Evolutionary conservation across 2,797 vertebrate genomes (phyloP), one percentile per base, ranked within the genome.

Genomic region (Nyctibius grandis): DNA sequence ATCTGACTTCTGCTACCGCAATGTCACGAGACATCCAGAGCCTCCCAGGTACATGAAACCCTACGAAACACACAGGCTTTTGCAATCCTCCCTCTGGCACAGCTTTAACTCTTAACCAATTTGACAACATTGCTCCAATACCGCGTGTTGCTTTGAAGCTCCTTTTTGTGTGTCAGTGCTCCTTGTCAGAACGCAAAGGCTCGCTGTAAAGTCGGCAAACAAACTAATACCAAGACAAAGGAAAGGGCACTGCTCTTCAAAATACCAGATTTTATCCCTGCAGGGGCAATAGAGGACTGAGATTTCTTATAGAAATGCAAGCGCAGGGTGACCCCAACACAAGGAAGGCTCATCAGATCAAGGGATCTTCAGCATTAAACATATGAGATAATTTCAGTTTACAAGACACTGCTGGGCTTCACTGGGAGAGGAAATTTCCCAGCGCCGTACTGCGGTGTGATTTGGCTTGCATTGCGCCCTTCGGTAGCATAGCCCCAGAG

Each of bases 371-470:
- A 1, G 64, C 68, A 73, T 72, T 53, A 91, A 74, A 85, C 60
- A 65, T 34, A 89, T 1, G 60, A 85, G 60, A 54, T 60, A 0
- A 86, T 72, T 89, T 73, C 28, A 91, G 78, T 92, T 86, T 74
- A 70, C 88, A 91, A 56, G 84, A 50, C 31, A 21, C 54, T 89
- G 88, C 86, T 89, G 75, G 79, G 89, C 40, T 91, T 92, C 47
- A 63, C 53, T 26, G 74, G 50, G 42, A 85, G 63, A 83, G n/a
- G 31, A 78, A 61, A 95, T 90, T 88, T 95, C 93, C 89, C 95
- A 92, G 88, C 0, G 0, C 59, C 0, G 5, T 76, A 26, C 74
- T 36, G 54, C 1, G 0, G 31, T 16, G 90, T 6, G 13, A 81
- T 83, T 70, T 51, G 91, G 89, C 60, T 93, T 78, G 73, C 65